A percentile compares a stretch with the other conserved stretches of the same genome.
These are phyloP conservation scores for Oscheius sp. DNA, from an alignment of 1,140 invertebrate species.

Conservation along the genomic window DNA sequence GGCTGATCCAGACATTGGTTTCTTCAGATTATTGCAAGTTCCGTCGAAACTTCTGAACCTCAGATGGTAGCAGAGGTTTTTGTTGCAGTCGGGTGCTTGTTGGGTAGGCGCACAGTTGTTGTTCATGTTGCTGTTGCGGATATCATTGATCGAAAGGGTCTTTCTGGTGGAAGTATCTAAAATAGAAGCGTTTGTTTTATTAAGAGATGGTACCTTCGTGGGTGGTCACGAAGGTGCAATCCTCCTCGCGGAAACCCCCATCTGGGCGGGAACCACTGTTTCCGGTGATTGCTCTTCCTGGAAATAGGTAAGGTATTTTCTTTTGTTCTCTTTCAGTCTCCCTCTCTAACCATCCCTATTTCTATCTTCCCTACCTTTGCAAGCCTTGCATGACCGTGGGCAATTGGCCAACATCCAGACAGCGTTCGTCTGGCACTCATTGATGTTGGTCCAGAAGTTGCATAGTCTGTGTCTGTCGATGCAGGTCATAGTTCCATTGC, in stretches of 20 bases:
- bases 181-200: slow-evolving; percentile 30
- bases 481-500: slow-evolving; percentile 55
- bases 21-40: slow-evolving; percentile 87
- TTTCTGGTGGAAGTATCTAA: slow-evolving; percentile 48
- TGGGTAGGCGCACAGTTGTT: slow-evolving; percentile 55
- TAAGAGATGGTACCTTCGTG: slow-evolving; percentile 49
- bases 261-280: slow-evolving; percentile 33
- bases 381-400: slow-evolving; percentile 52
- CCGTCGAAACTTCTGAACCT: slow-evolving; percentile 90
- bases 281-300: slow-evolving; percentile 46
- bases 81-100: slow-evolving; percentile 47
- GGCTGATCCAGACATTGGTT: slow-evolving; percentile 86
- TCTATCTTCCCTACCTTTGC: slow-evolving; percentile 46
- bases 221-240: slow-evolving; percentile 58
- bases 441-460: slow-evolving; percentile 54
- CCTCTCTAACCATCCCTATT: slow-evolving; percentile 1
- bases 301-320: slow-evolving; percentile 18
- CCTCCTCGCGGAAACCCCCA: slow-evolving; percentile 51
- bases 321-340: no score
- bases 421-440: slow-evolving; percentile 57
- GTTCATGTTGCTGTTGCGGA: slow-evolving; percentile 54
- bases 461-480: slow-evolving; percentile 57
- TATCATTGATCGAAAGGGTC: slow-evolving; percentile 56
- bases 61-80: slow-evolving; percentile 60
- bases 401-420: slow-evolving; percentile 60